These are phyloP conservation scores for Carollia perspicillata DNA, from an alignment of 2,113 vertebrate species.

Conservation along the genomic window DNA sequence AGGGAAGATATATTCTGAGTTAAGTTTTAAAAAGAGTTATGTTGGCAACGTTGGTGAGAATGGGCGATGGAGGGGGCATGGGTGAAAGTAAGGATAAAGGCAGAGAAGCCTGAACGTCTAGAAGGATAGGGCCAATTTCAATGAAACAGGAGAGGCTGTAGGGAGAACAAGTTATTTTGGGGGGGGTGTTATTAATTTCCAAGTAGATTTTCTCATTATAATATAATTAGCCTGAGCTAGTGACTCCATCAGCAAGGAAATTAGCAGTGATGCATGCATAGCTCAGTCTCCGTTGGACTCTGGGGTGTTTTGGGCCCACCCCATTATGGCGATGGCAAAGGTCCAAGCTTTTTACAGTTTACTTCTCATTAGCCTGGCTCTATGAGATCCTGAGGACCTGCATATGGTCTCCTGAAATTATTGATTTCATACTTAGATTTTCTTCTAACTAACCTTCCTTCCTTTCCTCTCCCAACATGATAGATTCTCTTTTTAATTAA, in stretches of 20 bases:
- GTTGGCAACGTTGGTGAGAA: not conserved
- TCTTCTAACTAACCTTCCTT: not conserved
- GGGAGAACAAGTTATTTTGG: not conserved
- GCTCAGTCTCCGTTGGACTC: not conserved
- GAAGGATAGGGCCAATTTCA: not conserved
- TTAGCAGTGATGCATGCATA: not conserved
- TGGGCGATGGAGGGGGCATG: not conserved
- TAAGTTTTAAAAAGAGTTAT: not conserved
- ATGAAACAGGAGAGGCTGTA: not conserved
- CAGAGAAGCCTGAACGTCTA: not conserved
- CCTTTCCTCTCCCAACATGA: conserved; percentile 2
- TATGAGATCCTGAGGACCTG: not conserved
- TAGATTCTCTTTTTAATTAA: conserved; percentile 24
- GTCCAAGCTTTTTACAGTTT: conserved; percentile 1
- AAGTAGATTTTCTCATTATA: conserved; percentile 32
- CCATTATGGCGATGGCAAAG: not conserved
- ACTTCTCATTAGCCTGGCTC: not conserved
- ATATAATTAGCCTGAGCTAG: conserved; percentile 16
- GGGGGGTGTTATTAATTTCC: not conserved
- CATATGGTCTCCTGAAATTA: not conserved
- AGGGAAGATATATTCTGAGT: not conserved
- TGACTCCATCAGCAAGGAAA: not conserved
- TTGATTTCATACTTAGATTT: conserved; percentile 2
- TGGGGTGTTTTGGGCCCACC: conserved; percentile 12
- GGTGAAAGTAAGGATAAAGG: not conserved